phyloP scores from a whole-genome alignment of 2,113 vertebrate genomes.

The Eira barbara region DNA sequence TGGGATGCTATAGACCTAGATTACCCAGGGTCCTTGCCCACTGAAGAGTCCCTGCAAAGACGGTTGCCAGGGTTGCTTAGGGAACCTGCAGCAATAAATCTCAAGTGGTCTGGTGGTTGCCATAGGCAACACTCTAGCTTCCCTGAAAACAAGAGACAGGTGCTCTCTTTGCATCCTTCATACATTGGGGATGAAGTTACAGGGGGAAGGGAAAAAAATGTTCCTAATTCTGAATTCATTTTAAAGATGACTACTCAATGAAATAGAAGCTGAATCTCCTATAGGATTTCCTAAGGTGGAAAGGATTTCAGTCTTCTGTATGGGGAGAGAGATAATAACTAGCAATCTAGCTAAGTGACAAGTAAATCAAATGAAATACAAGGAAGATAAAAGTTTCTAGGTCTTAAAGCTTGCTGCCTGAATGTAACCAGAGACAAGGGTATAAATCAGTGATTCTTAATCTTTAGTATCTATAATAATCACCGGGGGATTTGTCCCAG shows the following conservation, averaged over 20 bases:
- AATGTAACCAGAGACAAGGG: not conserved
- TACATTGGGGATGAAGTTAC: not conserved
- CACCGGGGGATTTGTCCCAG: not conserved
- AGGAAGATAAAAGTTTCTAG: not conserved
- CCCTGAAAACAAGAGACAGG: slow-evolving; percentile 54
- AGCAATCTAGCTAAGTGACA: slow-evolving; percentile 13
- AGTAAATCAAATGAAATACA: not conserved
- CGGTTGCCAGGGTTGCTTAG: slow-evolving; percentile 41
- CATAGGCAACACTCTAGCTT: slow-evolving; percentile 52
- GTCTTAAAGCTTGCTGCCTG: not conserved
- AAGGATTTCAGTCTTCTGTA: not conserved
- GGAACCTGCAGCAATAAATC: slow-evolving; percentile 23
- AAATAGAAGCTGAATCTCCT: not conserved
- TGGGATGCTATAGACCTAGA: not conserved
- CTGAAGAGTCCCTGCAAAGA: slow-evolving; percentile 14
- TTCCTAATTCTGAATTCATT: not conserved
- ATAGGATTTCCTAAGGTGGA: not conserved
- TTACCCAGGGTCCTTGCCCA: not conserved
- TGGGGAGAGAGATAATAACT: not conserved
- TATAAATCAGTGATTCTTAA: not conserved
- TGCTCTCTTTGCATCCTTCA: slow-evolving; percentile 3
- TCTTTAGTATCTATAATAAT: not conserved
- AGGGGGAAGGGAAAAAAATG: not conserved
- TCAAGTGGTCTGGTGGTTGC: slow-evolving; percentile 60
- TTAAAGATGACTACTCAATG: slow-evolving; percentile 35